phyloP scores from a whole-genome alignment of 2,888 invertebrate species.

The Sialis fuliginosa region DNA sequence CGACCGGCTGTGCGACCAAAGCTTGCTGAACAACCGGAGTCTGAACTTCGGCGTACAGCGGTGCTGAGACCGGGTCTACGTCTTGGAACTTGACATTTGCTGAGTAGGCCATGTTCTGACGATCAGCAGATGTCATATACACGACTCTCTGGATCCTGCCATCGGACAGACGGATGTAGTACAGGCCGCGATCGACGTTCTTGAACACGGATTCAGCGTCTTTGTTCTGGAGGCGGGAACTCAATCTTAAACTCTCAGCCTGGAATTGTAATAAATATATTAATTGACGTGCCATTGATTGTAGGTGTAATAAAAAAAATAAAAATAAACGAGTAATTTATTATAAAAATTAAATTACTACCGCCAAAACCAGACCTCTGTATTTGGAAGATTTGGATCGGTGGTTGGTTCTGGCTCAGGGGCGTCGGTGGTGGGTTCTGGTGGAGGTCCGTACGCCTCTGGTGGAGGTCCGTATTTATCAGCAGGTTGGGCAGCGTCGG shows the following conservation, averaged over 20 bases:
- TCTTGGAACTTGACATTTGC: slow-evolving; percentile 23
- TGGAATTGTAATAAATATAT: no score
- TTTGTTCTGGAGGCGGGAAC: background rate
- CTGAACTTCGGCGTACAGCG: slow-evolving; percentile 19
- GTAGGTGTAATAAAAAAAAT: no score
- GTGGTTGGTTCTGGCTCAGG: background rate
- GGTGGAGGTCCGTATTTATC: slow-evolving; percentile 18
- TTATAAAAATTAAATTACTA: no score
- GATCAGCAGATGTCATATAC: slow-evolving; percentile 21
- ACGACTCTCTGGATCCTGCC: slow-evolving; percentile 23
- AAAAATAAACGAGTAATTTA: no score
- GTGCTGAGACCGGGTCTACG: slow-evolving; percentile 24
- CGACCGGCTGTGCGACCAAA: no score
- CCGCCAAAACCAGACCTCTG: background rate
- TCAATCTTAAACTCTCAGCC: background rate
- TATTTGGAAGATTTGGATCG: background rate
- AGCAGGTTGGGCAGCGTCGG: slow-evolving; percentile 10
- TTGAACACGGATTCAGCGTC: slow-evolving; percentile 1
- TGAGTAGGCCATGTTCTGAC: slow-evolving; percentile 24
- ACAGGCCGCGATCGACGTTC: slow-evolving; percentile 18
- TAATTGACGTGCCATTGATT: no score
- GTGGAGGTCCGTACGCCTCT: slow-evolving; percentile 17
- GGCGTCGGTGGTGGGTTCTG: slow-evolving; percentile 6
- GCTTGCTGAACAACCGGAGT: background rate
- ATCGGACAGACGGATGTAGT: slow-evolving; percentile 24